Evolutionary conservation across 1,140 invertebrate genomes (phyloP), one percentile per base, ranked within the genome.

Genomic region (Hypothenemus hampei): DNA sequence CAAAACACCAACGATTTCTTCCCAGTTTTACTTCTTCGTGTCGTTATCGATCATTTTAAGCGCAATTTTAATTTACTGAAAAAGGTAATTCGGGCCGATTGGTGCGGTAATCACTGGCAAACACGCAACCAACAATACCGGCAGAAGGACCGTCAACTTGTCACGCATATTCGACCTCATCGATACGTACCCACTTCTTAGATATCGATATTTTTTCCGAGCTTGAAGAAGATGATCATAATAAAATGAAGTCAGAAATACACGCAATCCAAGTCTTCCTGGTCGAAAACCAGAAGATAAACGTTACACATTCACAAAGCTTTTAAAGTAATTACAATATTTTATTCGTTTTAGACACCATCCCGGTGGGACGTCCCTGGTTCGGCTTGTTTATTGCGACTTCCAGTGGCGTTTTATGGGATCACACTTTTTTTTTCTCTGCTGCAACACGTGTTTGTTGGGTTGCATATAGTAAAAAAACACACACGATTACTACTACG

Each of bases 401-500:
- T 22, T 50, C 47, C 47, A 50, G 47, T 35, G 47, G 47, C 47
- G 47, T 20, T 50, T 50, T 50, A 50, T 23, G 45, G 26, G 33
- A 50, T 40, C 16, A 24, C 6, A 29, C n/a, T 29, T 29, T 43
- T 45, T 15, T 39, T 21, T 6, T 31, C n/a, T 6, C 18, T 15
- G 18, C 29, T 18, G 10, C 18, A 4, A 36, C 47, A 39, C 47
- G 47, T 50, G 47, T 35, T 37, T 20, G 13, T n/a, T n/a, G n/a
- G n/a, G n/a, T n/a, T n/a, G n/a, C n/a, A n/a, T n/a, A n/a, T n/a
- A n/a, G n/a, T n/a, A n/a, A n/a, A n/a, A n/a, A n/a, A n/a, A n/a
- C n/a, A n/a, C n/a, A n/a, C n/a, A n/a, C n/a, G n/a, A n/a, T n/a
- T n/a, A n/a, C n/a, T n/a, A n/a, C n/a, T n/a, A n/a, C n/a, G n/a